phyloP scores from a whole-genome alignment of 2,888 invertebrate species.

The Caenorhabditis sp. region DNA sequence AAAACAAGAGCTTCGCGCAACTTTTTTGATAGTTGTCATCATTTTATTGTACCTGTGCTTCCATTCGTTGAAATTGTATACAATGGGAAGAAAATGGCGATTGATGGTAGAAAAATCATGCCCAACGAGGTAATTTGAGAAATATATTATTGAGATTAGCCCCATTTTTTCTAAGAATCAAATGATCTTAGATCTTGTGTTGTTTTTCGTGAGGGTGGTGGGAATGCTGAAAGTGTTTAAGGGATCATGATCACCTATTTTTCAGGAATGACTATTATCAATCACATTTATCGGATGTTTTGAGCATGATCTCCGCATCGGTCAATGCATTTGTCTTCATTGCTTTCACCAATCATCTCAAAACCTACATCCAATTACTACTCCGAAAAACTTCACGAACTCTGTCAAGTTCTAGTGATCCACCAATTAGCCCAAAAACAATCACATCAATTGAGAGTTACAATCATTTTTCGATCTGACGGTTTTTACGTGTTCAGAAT shows the following conservation, averaged over 20 bases:
- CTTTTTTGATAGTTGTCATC: conserved; percentile 66
- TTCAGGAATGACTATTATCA: conserved; percentile 68
- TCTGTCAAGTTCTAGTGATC: conserved; percentile 66
- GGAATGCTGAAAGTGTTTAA: too few species aligned
- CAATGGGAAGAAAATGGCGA: conserved; percentile 68
- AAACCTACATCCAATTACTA: conserved; percentile 64
- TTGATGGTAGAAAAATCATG: conserved; percentile 63
- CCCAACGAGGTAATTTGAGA: conserved; percentile 57
- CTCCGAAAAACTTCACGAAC: conserved; percentile 69
- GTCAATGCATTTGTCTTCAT: conserved; percentile 71
- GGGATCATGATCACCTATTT: conserved; percentile 2
- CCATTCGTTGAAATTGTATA: conserved; percentile 65
- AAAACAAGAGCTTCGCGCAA: conserved; percentile 63
- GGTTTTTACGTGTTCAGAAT: not conserved
- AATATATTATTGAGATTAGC: not conserved
- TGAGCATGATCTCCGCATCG: conserved; percentile 68
- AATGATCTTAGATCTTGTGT: not conserved
- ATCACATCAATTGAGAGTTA: conserved; percentile 57
- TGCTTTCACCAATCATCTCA: conserved; percentile 67
- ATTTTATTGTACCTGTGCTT: conserved; percentile 68
- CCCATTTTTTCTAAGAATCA: not conserved
- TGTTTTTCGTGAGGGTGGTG: too few species aligned
- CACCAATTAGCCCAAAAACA: conserved; percentile 64
- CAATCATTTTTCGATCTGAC: conserved; percentile 22
- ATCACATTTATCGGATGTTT: conserved; percentile 63